Evolutionary conservation across 2,113 vertebrate species (phyloP).

Genomic region (Mormyrus iriodes): DNA sequence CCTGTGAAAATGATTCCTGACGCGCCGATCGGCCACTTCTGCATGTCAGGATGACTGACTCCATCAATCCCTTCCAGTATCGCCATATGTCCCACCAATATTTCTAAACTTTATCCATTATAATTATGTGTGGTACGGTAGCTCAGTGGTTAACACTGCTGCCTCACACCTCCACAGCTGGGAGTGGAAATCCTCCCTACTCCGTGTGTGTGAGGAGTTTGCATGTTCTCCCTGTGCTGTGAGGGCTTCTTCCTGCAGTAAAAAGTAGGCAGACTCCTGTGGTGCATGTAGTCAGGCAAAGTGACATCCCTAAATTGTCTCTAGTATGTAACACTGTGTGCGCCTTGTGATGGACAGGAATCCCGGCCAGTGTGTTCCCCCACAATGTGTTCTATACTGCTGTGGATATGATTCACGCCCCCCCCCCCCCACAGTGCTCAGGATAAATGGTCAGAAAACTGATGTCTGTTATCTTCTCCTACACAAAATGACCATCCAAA

Average conservation of each 20-base stretch:
- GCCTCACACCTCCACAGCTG: too few relatives aligned
- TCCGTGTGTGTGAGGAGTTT: background rate
- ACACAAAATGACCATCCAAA: background rate
- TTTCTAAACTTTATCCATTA: too few relatives aligned
- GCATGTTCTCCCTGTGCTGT: background rate
- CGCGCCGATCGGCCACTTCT: background rate
- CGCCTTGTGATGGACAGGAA: background rate
- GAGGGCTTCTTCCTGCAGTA: background rate
- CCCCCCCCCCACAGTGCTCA: background rate
- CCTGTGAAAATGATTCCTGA: background rate
- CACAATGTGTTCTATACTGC: background rate
- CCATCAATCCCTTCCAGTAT: too few relatives aligned
- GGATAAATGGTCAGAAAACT: background rate
- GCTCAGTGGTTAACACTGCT: too few relatives aligned
- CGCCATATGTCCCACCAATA: too few relatives aligned
- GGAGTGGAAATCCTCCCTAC: too few relatives aligned
- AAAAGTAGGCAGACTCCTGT: background rate
- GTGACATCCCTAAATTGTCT: background rate
- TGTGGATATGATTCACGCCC: background rate
- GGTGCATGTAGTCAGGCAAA: background rate
- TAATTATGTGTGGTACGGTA: too few relatives aligned
- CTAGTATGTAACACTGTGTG: background rate
- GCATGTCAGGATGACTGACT: background rate
- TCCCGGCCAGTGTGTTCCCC: background rate
- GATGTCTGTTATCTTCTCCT: background rate